phyloP scores from a whole-genome alignment of 1,140 invertebrate genomes.

The Eumeta japonica region DNA sequence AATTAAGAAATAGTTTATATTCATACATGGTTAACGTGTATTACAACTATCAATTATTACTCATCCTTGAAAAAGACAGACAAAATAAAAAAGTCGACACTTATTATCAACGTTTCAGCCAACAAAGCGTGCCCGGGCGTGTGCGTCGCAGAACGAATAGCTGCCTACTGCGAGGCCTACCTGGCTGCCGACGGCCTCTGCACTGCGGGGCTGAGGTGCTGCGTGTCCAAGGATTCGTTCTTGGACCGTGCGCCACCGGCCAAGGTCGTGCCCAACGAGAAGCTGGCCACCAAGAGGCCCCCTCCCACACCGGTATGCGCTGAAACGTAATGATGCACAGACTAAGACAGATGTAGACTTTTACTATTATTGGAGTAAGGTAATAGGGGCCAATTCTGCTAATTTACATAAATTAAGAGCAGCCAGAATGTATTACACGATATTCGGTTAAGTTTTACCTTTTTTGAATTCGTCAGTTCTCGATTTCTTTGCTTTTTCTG shows the following conservation, averaged over 20 bases:
- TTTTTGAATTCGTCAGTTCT: neutral
- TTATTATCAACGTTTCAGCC: constrained; percentile 30
- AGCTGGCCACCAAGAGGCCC: constrained; percentile 40
- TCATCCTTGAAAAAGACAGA: no score
- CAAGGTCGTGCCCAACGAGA: constrained; percentile 64
- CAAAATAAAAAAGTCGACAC: neutral
- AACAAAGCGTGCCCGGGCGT: constrained; percentile 72
- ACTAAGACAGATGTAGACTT: neutral
- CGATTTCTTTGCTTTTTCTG: no score
- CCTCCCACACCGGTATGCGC: constrained; percentile 23
- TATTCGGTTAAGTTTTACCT: neutral
- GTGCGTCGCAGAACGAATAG: constrained; percentile 77
- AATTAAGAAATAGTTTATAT: no score
- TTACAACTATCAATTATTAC: no score
- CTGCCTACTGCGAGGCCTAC: constrained; percentile 83
- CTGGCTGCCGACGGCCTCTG: constrained; percentile 69
- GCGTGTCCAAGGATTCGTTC: constrained; percentile 71
- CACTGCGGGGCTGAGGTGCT: constrained; percentile 68
- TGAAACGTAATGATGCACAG: neutral
- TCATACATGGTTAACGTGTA: no score
- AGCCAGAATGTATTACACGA: neutral
- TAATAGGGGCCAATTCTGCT: neutral
- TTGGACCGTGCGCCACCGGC: constrained; percentile 68
- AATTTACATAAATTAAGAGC: neutral
- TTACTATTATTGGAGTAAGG: neutral